Percentiles rank a stretch among this genome's conserved stretches.
Conservation (phyloP, 2,113 vertebrate genomes). For the Rhabdomys dilectus region DNA sequence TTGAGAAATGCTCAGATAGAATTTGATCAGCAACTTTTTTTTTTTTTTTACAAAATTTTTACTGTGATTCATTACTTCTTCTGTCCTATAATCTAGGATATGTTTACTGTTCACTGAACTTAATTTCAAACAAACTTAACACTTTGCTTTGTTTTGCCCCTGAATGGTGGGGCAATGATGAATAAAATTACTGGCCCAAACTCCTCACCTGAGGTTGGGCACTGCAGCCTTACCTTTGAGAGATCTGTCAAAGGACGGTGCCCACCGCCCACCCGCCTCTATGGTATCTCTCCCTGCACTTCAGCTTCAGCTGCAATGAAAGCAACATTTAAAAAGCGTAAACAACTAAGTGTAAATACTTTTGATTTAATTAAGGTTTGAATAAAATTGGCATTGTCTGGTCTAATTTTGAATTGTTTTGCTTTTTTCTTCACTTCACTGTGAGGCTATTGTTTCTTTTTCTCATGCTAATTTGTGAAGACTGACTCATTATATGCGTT, state of each 20-base stretch:
- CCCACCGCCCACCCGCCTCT: background rate
- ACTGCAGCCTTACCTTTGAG: background rate
- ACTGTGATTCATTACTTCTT: conserved; percentile 17
- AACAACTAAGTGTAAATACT: background rate
- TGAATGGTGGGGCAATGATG: background rate
- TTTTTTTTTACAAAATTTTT: background rate
- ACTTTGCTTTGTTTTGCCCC: background rate
- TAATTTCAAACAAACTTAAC: background rate
- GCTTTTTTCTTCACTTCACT: conserved; percentile 21
- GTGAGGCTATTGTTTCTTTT: conserved; percentile 31
- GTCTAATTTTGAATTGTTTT: background rate
- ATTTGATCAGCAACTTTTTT: background rate
- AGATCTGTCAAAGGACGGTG: background rate
- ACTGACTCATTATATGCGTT: background rate
- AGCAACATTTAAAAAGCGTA: conserved; percentile 35
- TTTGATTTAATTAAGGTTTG: conserved; percentile 53
- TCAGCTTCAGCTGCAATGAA: conserved; percentile 14
- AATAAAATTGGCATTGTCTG: background rate
- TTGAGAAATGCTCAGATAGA: background rate
- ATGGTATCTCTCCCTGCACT: background rate
- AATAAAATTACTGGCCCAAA: background rate
- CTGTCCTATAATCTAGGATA: background rate
- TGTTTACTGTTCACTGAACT: background rate
- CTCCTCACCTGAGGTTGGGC: background rate
- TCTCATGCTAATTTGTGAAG: background rate